A percentile compares a stretch with the other conserved stretches of the same genome.
Evolutionary conservation across 2,888 invertebrate genomes (phyloP).

Genomic region (Limnephilus lunatus): DNA sequence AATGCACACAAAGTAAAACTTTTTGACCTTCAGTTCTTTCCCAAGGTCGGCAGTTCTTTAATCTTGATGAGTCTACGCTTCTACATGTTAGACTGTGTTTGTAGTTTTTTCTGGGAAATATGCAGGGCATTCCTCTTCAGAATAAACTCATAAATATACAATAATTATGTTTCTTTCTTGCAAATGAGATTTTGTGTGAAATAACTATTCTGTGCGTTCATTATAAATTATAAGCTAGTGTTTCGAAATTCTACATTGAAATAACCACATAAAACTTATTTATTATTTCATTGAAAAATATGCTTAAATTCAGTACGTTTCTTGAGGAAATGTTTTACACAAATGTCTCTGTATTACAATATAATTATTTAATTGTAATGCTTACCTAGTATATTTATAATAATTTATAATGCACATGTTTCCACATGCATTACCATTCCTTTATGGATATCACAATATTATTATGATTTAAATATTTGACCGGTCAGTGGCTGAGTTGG

Average conservation of each 20-base stretch:
- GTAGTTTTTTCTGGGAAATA: not conserved
- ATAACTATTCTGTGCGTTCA: not conserved
- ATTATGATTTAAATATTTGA: too few relatives aligned
- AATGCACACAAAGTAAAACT: not conserved
- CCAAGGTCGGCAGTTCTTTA: conserved; percentile 34
- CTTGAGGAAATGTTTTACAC: not conserved
- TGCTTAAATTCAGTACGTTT: not conserved
- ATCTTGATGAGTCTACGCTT: conserved; percentile 6
- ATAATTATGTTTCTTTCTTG: not conserved
- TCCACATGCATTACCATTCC: not conserved
- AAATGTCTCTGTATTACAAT: not conserved
- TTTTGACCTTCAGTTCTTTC: conserved; percentile 57
- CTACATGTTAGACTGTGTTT: not conserved
- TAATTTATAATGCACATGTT: not conserved
- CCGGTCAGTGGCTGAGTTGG: too few relatives aligned
- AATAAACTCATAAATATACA: not conserved
- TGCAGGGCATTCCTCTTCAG: not conserved
- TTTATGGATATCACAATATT: not conserved
- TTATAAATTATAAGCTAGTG: not conserved
- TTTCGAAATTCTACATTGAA: not conserved
- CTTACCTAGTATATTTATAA: not conserved
- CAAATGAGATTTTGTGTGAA: not conserved
- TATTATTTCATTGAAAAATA: not conserved
- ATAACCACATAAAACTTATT: not conserved
- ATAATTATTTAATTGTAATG: not conserved